Percentiles rank a stretch among this genome's conserved stretches.
phyloP scores from a whole-genome alignment of 2,113 vertebrate genomes.

The Eleginops maclovinus region DNA sequence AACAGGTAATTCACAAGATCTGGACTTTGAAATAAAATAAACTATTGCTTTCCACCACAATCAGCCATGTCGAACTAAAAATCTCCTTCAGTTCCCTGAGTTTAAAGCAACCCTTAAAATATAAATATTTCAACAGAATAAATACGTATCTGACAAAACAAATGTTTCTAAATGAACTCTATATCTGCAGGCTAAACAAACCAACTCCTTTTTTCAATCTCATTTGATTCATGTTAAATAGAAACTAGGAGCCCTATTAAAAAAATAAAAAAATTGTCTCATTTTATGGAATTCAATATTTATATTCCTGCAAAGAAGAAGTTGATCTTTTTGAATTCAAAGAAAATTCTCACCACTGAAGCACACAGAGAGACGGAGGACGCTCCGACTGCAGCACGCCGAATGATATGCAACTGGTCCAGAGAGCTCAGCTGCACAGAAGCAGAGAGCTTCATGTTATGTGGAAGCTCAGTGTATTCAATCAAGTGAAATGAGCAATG shows the following conservation, averaged over 20 bases:
- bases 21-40: slow-evolving; percentile 14
- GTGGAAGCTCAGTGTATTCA: slow-evolving; percentile 47
- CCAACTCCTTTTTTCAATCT: slow-evolving; percentile 16
- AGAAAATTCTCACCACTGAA: slow-evolving; percentile 34
- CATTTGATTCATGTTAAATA: slow-evolving; percentile 28
- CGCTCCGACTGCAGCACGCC: slow-evolving; percentile 16
- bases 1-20: background rate
- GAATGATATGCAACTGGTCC: slow-evolving; percentile 25
- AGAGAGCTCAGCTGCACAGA: slow-evolving; percentile 50
- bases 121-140: background rate
- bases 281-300: slow-evolving; percentile 41
- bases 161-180: slow-evolving; percentile 22
- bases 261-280: slow-evolving; percentile 37
- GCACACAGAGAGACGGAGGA: slow-evolving; percentile 5
- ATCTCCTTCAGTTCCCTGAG: background rate
- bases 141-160: slow-evolving; percentile 22
- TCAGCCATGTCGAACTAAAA: slow-evolving; percentile 13
- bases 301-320: slow-evolving; percentile 38
- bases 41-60: background rate
- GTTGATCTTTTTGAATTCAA: slow-evolving; percentile 50
- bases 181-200: slow-evolving; percentile 27
- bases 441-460: slow-evolving; percentile 36
- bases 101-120: slow-evolving; percentile 15
- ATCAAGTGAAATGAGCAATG: slow-evolving; percentile 52
- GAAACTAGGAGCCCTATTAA: slow-evolving; percentile 25